These are phyloP conservation scores for Phycodurus eques DNA, from an alignment of 2,113 vertebrate species.

Conservation along the genomic window DNA sequence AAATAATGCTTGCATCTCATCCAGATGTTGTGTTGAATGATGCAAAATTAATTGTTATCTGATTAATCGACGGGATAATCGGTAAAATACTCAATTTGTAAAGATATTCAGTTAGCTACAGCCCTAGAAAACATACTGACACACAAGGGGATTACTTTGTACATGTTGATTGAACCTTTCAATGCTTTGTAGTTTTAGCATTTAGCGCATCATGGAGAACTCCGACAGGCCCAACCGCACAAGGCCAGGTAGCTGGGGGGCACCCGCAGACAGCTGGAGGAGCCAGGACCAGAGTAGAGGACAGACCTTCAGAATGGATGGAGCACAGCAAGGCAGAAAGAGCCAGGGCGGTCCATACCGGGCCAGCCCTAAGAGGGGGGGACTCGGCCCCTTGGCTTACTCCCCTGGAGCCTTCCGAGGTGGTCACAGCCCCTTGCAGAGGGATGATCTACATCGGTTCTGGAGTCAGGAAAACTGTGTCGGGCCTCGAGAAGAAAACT, in stretches of 20 bases:
- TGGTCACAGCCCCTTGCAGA: conserved; percentile 74
- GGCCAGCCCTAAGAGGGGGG: conserved; percentile 75
- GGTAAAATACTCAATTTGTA: too few relatives aligned
- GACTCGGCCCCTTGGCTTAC: conserved; percentile 58
- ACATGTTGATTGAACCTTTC: not conserved
- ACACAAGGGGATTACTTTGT: not conserved
- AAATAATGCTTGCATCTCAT: too few relatives aligned
- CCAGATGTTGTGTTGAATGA: too few relatives aligned
- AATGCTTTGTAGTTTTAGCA: conserved; percentile 41
- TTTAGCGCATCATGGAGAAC: conserved; percentile 80
- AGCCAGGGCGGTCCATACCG: conserved; percentile 59
- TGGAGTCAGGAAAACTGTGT: conserved; percentile 64
- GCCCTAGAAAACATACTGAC: too few relatives aligned
- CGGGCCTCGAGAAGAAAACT: conserved; percentile 66
- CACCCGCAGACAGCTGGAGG: conserved; percentile 70
- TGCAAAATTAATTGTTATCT: too few relatives aligned
- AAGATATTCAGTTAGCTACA: too few relatives aligned
- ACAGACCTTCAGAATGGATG: conserved; percentile 73
- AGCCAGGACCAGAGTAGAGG: conserved; percentile 71
- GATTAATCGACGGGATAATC: too few relatives aligned
- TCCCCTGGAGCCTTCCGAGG: conserved; percentile 73
- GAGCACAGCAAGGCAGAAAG: conserved; percentile 68
- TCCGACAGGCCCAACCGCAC: conserved; percentile 71
- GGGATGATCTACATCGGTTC: conserved; percentile 77
- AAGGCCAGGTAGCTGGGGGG: conserved; percentile 69